These are phyloP conservation scores for Urocyon cinereoargenteus DNA, from an alignment of 2,797 vertebrate species.

Conservation along the genomic window DNA sequence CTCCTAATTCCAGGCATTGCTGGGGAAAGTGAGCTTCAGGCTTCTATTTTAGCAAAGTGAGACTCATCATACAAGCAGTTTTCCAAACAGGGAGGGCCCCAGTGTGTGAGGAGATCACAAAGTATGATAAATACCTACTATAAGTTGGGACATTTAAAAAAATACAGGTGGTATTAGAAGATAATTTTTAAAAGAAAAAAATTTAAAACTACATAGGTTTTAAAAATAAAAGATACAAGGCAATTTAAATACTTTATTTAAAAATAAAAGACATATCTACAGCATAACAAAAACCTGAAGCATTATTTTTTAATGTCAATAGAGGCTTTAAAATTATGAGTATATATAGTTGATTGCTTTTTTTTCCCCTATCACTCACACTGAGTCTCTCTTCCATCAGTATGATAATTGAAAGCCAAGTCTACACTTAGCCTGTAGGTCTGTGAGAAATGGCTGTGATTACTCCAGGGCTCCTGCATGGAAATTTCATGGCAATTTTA, in stretches of 20 bases:
- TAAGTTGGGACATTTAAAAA: not conserved
- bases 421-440: constrained; percentile 18
- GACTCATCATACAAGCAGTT: not conserved
- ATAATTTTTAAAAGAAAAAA: not conserved
- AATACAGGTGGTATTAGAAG: not conserved
- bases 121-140: not conserved
- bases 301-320: not conserved
- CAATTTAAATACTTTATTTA: not conserved
- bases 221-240: constrained; percentile 27
- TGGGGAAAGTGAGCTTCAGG: not conserved
- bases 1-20: not conserved
- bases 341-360: not conserved
- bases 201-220: not conserved
- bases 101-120: not conserved
- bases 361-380: not conserved
- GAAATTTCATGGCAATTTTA: constrained; percentile 53
- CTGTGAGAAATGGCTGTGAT: constrained; percentile 42
- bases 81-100: not conserved
- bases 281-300: not conserved
- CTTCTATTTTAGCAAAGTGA: not conserved
- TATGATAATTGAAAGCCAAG: not conserved
- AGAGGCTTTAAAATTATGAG: not conserved
- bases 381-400: constrained; percentile 1
- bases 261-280: not conserved
- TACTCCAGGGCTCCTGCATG: not conserved